Conservation (phyloP, 2,797 vertebrate genomes). For the Tolypeutes matacus region DNA sequence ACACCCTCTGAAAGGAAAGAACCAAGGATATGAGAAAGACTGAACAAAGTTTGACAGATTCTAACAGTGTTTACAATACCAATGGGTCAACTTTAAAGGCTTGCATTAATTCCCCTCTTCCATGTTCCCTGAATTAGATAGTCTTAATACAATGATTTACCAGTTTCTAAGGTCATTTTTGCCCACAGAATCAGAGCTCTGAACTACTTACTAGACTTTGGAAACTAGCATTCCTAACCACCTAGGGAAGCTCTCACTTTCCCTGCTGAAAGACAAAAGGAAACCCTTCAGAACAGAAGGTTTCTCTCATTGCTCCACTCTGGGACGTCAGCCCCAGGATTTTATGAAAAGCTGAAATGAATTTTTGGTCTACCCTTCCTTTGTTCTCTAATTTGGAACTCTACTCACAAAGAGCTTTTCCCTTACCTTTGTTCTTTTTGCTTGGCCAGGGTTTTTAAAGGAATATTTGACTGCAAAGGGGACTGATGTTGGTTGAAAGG, state of each 20-base stretch:
- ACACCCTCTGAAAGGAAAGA: neutral
- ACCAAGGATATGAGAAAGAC: neutral
- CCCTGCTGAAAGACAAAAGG: neutral
- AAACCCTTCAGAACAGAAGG: neutral
- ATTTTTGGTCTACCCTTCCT: neutral
- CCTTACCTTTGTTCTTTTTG: neutral
- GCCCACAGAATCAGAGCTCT: neutral
- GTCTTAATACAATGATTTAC: no score
- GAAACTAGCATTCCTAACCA: neutral
- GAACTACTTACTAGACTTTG: no score
- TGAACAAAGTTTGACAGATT: neutral
- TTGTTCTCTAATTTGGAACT: neutral
- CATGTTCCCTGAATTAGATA: neutral
- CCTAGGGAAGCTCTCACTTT: neutral
- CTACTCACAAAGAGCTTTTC: neutral
- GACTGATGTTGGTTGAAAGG: neutral
- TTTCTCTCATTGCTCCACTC: neutral
- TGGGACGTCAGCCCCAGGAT: neutral
- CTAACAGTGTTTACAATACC: neutral
- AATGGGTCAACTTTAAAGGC: neutral
- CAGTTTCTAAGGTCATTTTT: neutral
- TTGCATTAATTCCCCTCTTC: neutral
- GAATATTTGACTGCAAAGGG: neutral
- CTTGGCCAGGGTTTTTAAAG: neutral
- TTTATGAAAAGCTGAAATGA: neutral